Evolutionary conservation across 2,888 invertebrate genomes (phyloP), one percentile per base, ranked within the genome.

Genomic region (Eurytoma californica): DNA sequence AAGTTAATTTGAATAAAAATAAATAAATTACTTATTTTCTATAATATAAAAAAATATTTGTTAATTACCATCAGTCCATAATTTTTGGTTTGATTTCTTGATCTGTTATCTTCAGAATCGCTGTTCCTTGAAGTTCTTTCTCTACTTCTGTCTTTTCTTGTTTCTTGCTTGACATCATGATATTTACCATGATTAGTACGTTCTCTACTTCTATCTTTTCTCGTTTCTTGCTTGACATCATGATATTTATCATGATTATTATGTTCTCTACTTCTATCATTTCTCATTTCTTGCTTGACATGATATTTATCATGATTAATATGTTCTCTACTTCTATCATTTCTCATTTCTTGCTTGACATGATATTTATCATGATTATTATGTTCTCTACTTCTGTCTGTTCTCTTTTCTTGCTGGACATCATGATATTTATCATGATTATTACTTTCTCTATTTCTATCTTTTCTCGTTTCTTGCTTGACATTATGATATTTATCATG

Each of bases 61-160:
- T 63, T 30, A 75, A 67, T 24, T 82, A 86, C 86, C 85, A 86
- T 85, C 72, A 86, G 82, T 49, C 87, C 86, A 82, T 82, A 87
- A 81, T 77, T 82, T 13, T 60, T 39, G 39, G 39, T 39, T 39
- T 39, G 39, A 9, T 39, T 7, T 39, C 39, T 55, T 30, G 77
- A 20, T 74, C 53, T 55, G 82, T 67, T 28, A 58, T 58, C 18
- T 0, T 58, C 57, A 58, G 57, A 58, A 12, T 58, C 60, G n/a
- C n/a, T 58, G n/a, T 57, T n/a, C 7, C n/a, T 57, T 49, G 60
- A 60, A 57, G 13, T 53, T 78, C 47, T 77, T 69, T 28, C 70
- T 70, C 72, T 79, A 24, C 24, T 60, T 13, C 24, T 60, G 13
- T 20, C 20, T 3, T 12, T 60, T 60, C 24, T 60, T 24, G 4